Evolutionary conservation across 2,797 vertebrate species (phyloP), one percentile per base, ranked within the genome.

Genomic region (Thamnophis elegans): DNA sequence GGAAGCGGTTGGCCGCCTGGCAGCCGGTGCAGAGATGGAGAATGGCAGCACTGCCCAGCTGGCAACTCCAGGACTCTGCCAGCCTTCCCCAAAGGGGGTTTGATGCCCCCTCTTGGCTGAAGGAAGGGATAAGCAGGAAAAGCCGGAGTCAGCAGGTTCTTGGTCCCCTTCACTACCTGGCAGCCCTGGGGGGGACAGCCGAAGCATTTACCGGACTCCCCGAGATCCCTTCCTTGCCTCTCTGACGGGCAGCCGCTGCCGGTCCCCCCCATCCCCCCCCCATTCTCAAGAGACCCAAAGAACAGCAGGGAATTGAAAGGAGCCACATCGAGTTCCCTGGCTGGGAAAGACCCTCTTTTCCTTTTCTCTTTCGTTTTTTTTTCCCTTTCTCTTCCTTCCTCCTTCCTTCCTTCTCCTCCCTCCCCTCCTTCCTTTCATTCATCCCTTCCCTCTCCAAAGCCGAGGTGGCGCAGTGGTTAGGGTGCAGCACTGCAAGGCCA

Each of bases 401-500:
- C 14, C 2, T 4, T 16, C 1, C 4, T 18, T 60, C 2, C 9
- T 5, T 56, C 0, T 10, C 59, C 5, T 4, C 11, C 7, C 7
- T 20, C 59, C 4, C 4, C 4, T 1, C 2, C 13, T n/a, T 1
- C 12, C 11, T 56, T 5, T 5, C 1, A 5, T 13, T 12, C 8
- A 1, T 5, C 26, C 56, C 5, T 18, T 18, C 5, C 6, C 1
- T 58, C 20, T 7, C 26, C 5, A n/a, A n/a, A n/a, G n/a, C n/a
- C n/a, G n/a, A n/a, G n/a, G n/a, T n/a, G n/a, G n/a, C n/a, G n/a
- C n/a, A n/a, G n/a, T n/a, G n/a, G n/a, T n/a, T n/a, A n/a, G n/a
- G n/a, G n/a, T n/a, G n/a, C n/a, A n/a, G n/a, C n/a, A n/a, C n/a
- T n/a, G n/a, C n/a, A n/a, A n/a, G n/a, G n/a, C n/a, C n/a, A n/a